Evolutionary conservation across 2,888 invertebrate species (phyloP), one percentile per base, ranked within the genome.

Genomic region (Meloe dianella): DNA sequence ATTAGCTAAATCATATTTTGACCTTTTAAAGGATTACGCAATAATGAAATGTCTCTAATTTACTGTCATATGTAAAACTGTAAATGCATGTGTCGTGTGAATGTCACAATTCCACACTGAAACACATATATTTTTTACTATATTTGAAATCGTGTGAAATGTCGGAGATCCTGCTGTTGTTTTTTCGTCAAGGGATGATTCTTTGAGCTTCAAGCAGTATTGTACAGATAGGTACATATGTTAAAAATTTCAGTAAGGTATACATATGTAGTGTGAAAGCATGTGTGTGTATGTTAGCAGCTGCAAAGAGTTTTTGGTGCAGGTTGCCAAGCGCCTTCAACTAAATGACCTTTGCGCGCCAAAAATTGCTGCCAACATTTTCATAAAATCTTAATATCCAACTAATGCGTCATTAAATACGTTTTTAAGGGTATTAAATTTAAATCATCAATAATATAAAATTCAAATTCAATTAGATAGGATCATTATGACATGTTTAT

Each of bases 261-360:
- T 47, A 41, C 8, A 10, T 27, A 27, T 27, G 51, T 22, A 51
- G 24, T 12, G 22, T 51, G 4, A 1, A 51, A 51, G 9, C 20
- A 5, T 51, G 24, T 51, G 51, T 22, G 51, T 51, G 22, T 51
- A 10, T 51, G 22, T 51, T 10, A 51, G 51, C 51, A 51, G 51
- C 51, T 51, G 51, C 51, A 51, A 51, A 51, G 51, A 51, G 24
- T n/a, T n/a, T n/a, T 51, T 51, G 22, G 57, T 61, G 65, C 57
- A 65, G 61, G 58, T 57, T 61, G 65, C 65, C 65, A 61, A 61
- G 57, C 61, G 57, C 22, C 61, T 60, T 27, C 56, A 60, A 61
- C 61, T 61, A 57, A 61, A 61, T 61, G 61, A 65, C 65, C 65
- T 65, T 65, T 65, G 57, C 58, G 54, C 60, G 61, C 32, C 51